Evolutionary conservation across 2,888 invertebrate genomes (phyloP).

Genomic region (Galeruca laticollis): DNA sequence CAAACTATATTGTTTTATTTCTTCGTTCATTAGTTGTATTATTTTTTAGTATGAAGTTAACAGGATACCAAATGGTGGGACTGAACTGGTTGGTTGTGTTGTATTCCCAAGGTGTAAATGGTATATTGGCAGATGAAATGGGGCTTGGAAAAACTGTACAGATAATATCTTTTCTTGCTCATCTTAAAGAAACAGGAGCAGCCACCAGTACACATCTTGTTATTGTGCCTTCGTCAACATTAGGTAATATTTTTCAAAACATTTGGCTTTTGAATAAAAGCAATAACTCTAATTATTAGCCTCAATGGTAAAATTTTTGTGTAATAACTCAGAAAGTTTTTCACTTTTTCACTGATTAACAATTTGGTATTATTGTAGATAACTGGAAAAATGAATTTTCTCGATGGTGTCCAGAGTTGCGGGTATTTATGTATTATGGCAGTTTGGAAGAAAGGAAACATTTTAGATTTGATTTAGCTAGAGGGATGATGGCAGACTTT

Average conservation of each 20-base stretch:
- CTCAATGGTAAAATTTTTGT: no score
- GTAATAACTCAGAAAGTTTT: no score
- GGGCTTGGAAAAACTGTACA: slow-evolving; percentile 95
- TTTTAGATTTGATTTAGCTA: slow-evolving; percentile 81
- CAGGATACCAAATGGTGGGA: slow-evolving; percentile 89
- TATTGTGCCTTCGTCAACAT: slow-evolving; percentile 95
- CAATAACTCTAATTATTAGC: no score
- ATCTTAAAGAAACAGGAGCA: slow-evolving; percentile 84
- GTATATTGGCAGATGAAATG: slow-evolving; percentile 98
- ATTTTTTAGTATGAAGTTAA: slow-evolving; percentile 77
- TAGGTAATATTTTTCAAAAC: slow-evolving; percentile 71
- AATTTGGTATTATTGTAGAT: slow-evolving; percentile 67
- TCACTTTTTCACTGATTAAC: not conserved
- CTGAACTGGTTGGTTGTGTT: slow-evolving; percentile 94
- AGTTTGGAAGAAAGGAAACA: slow-evolving; percentile 85
- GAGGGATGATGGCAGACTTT: slow-evolving; percentile 77
- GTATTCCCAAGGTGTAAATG: slow-evolving; percentile 90
- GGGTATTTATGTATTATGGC: slow-evolving; percentile 91
- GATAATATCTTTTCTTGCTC: slow-evolving; percentile 91
- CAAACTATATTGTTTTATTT: no score
- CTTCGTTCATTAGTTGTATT: no score
- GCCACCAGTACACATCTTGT: slow-evolving; percentile 87
- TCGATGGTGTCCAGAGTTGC: slow-evolving; percentile 83
- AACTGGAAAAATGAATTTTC: slow-evolving; percentile 86
- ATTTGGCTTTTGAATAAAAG: no score